These are phyloP conservation scores for Eilema depressum DNA, from an alignment of 2,888 invertebrate genomes.

Conservation along the genomic window DNA sequence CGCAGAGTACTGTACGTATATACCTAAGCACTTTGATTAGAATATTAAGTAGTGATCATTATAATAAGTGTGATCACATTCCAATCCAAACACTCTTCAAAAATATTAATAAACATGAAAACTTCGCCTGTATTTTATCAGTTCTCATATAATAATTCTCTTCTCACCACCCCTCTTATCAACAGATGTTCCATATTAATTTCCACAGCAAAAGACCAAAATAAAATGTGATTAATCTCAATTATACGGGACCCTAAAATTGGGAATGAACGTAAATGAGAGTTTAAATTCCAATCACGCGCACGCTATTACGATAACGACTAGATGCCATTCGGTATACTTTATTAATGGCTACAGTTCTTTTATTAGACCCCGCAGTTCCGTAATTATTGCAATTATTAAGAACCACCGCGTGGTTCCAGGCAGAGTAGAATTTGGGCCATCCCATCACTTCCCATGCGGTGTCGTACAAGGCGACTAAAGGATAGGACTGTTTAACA, in stretches of 20 bases:
- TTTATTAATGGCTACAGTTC: background rate
- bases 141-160: background rate
- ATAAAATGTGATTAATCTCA: conserved; percentile 1
- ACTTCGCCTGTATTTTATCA: background rate
- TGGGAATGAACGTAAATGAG: background rate
- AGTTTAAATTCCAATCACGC: conserved; percentile 4
- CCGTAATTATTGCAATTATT: background rate
- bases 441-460: no score
- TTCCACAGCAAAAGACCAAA: background rate
- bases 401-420: no score
- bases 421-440: no score
- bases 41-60: no score
- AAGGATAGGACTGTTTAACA: no score
- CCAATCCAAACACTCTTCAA: no score
- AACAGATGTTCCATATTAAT: background rate
- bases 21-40: no score
- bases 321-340: background rate
- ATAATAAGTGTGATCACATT: no score
- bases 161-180: background rate
- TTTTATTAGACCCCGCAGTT: background rate
- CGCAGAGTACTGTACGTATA: no score
- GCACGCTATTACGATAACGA: conserved; percentile 5
- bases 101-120: background rate
- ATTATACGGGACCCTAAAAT: background rate
- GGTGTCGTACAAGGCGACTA: no score